These are phyloP conservation scores for Drosophila nigricruria DNA, from an alignment of 2,888 invertebrate genomes.

Conservation along the genomic window DNA sequence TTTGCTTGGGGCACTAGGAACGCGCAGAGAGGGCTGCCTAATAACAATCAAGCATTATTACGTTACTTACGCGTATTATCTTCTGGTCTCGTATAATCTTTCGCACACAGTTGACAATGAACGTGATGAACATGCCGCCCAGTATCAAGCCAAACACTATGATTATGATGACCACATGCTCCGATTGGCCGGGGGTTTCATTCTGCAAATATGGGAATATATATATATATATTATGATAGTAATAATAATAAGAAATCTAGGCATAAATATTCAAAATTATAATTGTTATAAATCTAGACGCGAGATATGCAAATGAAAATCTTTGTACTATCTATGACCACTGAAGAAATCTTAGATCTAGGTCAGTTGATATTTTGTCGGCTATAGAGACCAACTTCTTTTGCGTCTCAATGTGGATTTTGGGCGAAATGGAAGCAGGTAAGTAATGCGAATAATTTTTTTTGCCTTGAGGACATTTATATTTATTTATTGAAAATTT, in stretches of 20 bases:
- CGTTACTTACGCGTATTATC: slow-evolving; percentile 91
- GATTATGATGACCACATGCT: slow-evolving; percentile 94
- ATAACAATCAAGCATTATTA: slow-evolving; percentile 39
- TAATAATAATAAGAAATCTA: not conserved
- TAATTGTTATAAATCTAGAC: too few relatives aligned
- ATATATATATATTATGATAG: not conserved
- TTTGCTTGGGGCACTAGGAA: slow-evolving; percentile 1
- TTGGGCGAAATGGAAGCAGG: too few relatives aligned
- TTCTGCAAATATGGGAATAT: slow-evolving; percentile 58
- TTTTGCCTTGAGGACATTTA: too few relatives aligned
- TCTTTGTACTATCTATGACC: too few relatives aligned
- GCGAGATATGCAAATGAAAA: not conserved
- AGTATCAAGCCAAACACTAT: slow-evolving; percentile 94
- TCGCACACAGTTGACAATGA: slow-evolving; percentile 94
- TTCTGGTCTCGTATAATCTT: slow-evolving; percentile 95
- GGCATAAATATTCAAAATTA: too few relatives aligned
- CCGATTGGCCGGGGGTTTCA: slow-evolving; percentile 85
- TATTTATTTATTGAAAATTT: too few relatives aligned
- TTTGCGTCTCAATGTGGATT: too few relatives aligned
- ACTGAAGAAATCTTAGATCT: too few relatives aligned
- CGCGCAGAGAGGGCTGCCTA: slow-evolving; percentile 34
- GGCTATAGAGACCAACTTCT: too few relatives aligned
- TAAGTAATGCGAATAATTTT: too few relatives aligned
- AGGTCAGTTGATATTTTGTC: too few relatives aligned
- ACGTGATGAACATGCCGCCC: slow-evolving; percentile 94